Percentiles rank a stretch among this genome's conserved stretches.
Evolutionary conservation across 2,888 invertebrate species (phyloP).

Genomic region (Saturnia japonica): DNA sequence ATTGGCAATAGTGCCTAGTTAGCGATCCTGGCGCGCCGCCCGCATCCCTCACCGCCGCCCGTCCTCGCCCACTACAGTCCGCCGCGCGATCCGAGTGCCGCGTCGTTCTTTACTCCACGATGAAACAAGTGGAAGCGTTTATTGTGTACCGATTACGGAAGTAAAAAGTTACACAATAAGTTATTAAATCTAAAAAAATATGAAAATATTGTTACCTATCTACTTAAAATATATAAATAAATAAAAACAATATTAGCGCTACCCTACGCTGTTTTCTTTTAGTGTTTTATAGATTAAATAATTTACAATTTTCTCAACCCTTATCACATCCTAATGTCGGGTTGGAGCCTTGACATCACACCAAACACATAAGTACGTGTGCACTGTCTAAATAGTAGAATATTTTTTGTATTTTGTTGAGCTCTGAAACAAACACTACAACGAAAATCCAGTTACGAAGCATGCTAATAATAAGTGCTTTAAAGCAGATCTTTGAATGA

Average conservation of each 20-base stretch:
- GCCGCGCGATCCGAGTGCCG: conserved; percentile 38
- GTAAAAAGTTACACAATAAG: neutral
- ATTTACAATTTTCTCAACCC: neutral
- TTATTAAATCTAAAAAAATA: neutral
- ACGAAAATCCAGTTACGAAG: neutral
- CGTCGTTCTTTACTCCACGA: neutral
- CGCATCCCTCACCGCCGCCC: conserved; percentile 37
- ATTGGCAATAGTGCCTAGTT: conserved; percentile 81
- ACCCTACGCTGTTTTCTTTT: neutral
- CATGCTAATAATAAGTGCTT: neutral
- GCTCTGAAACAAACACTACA: neutral
- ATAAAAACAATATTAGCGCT: neutral
- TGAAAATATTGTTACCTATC: neutral
- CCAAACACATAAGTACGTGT: neutral
- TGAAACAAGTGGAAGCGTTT: conserved; percentile 2
- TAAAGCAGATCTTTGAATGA: neutral
- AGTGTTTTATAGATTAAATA: neutral
- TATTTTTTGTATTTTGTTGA: neutral
- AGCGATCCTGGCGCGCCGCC: conserved; percentile 61
- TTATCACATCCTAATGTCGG: neutral
- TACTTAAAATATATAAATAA: neutral
- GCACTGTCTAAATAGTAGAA: neutral
- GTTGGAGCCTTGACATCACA: neutral
- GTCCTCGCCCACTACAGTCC: conserved; percentile 35
- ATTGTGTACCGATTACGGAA: neutral